These are phyloP conservation scores for Cirrhinus molitorella DNA, from an alignment of 2,797 vertebrate genomes.

Conservation along the genomic window DNA sequence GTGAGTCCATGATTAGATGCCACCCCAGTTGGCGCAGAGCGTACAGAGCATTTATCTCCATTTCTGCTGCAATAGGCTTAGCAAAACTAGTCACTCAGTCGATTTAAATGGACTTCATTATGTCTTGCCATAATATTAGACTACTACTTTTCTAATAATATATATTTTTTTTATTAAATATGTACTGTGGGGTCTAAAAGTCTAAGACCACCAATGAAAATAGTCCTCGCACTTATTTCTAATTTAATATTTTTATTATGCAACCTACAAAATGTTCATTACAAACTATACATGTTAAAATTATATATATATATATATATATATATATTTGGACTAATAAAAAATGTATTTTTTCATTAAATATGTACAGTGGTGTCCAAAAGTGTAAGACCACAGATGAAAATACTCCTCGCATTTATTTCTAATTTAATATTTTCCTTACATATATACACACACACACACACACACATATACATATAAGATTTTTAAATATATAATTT, in stretches of 20 bases:
- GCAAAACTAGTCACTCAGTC: conserved; percentile 27
- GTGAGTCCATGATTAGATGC: conserved; percentile 42
- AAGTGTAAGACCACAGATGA: neutral
- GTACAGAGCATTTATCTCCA: conserved; percentile 56
- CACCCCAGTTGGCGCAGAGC: conserved; percentile 31
- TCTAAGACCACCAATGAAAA: neutral
- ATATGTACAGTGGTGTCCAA: neutral
- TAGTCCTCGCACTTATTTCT: neutral
- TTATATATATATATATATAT: too few relatives aligned
- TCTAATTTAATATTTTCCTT: neutral
- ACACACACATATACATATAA: too few relatives aligned
- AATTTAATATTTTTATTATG: neutral
- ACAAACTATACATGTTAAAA: too few relatives aligned
- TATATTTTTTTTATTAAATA: neutral
- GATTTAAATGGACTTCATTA: conserved; percentile 20
- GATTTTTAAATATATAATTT: too few relatives aligned
- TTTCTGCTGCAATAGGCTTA: conserved; percentile 31
- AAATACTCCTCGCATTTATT: neutral
- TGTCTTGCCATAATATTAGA: conserved; percentile 14
- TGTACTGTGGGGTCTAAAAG: neutral
- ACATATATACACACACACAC: too few relatives aligned
- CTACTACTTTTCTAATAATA: neutral
- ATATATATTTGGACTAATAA: too few relatives aligned
- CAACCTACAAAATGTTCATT: neutral
- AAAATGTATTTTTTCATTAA: neutral